Percentiles rank a stretch among this genome's conserved stretches.
Evolutionary conservation across 2,888 invertebrate genomes (phyloP).

Genomic region (Diloba caeruleocephala): DNA sequence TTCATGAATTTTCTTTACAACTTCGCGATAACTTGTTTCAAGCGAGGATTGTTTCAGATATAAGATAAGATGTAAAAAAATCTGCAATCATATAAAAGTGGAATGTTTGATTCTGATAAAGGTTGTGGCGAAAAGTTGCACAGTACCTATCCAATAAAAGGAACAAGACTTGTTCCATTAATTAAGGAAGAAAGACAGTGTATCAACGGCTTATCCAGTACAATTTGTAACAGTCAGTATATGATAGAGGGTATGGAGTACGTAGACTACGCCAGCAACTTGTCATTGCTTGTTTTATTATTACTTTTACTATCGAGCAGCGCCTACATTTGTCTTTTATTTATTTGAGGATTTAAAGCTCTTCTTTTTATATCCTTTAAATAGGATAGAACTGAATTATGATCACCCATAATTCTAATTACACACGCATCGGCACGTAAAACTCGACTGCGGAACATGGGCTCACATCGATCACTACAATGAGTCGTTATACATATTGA

Average conservation of each 20-base stretch:
- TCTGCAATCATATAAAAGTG: slow-evolving; percentile 14
- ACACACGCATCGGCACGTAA: too few species aligned
- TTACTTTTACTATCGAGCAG: slow-evolving; percentile 8
- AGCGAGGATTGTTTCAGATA: slow-evolving; percentile 23
- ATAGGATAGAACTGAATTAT: too few species aligned
- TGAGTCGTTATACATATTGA: too few species aligned
- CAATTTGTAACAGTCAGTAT: slow-evolving; percentile 39
- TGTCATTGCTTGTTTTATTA: slow-evolving; percentile 38
- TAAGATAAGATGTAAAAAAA: slow-evolving; percentile 35
- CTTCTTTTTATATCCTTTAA: not conserved
- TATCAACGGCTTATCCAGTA: slow-evolving; percentile 26
- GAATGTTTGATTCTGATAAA: too few species aligned
- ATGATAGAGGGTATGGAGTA: slow-evolving; percentile 30
- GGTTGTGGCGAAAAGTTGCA: too few species aligned
- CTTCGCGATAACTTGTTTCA: slow-evolving; percentile 24
- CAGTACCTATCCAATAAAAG: slow-evolving; percentile 16
- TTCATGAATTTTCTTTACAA: slow-evolving; percentile 20
- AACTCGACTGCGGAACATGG: too few species aligned
- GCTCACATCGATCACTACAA: too few species aligned
- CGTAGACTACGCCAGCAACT: slow-evolving; percentile 16
- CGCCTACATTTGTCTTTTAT: not conserved
- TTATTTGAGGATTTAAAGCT: slow-evolving; percentile 2
- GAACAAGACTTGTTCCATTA: slow-evolving; percentile 24
- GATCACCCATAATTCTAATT: too few species aligned
- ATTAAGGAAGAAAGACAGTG: slow-evolving; percentile 26